Evolutionary conservation across 2,888 invertebrate genomes (phyloP).

Genomic region (Dynastes grantii): DNA sequence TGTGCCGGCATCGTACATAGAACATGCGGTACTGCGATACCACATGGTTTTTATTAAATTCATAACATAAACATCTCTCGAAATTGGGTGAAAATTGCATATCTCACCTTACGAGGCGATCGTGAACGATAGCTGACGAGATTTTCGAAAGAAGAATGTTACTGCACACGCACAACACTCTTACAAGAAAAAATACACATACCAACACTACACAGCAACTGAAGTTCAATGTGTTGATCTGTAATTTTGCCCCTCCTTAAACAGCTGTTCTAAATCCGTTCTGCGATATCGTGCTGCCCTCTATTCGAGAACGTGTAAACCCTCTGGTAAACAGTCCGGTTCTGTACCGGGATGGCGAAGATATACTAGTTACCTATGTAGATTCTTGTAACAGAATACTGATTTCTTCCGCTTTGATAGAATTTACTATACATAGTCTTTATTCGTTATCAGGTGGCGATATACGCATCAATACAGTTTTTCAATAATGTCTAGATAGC

Average conservation of each 20-base stretch:
- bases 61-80: constrained; percentile 59
- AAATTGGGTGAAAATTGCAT: constrained; percentile 54
- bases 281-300: constrained; percentile 30
- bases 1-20: constrained; percentile 22
- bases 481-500: background rate
- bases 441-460: background rate
- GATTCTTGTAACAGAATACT: background rate
- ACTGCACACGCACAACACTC: constrained; percentile 46
- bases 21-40: constrained; percentile 29
- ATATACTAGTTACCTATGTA: background rate
- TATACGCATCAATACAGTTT: background rate
- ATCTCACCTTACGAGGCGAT: constrained; percentile 58
- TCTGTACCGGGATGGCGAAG: background rate
- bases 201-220: constrained; percentile 46
- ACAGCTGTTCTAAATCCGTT: constrained; percentile 59
- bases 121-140: constrained; percentile 41
- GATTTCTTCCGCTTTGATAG: background rate
- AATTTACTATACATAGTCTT: background rate
- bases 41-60: constrained; percentile 56
- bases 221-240: constrained; percentile 51
- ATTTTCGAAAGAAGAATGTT: constrained; percentile 44
- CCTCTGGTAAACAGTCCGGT: background rate
- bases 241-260: constrained; percentile 63
- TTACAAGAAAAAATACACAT: constrained; percentile 45
- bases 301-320: background rate